Conservation (phyloP, 2,113 vertebrate genomes). For the Corythoichthys intestinalis region DNA sequence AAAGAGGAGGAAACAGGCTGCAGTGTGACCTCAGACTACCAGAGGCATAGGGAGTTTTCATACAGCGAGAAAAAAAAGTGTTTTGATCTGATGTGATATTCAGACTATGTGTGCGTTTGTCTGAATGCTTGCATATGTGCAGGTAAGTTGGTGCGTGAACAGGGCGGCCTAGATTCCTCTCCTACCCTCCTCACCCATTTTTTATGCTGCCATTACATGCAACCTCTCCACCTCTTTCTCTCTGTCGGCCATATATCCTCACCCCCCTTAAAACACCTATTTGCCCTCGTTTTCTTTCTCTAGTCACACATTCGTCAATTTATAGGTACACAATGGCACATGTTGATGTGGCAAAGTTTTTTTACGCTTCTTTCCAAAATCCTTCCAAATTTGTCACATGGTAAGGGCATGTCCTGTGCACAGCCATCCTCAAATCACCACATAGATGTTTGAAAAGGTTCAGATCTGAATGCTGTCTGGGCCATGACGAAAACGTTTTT, state of each 20-base stretch:
- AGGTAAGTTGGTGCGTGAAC: constrained; percentile 51
- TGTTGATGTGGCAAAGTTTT: not conserved
- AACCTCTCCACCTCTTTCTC: constrained; percentile 25
- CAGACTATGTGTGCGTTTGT: constrained; percentile 30
- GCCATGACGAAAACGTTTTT: not conserved
- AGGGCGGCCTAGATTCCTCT: constrained; percentile 35
- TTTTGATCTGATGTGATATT: constrained; percentile 46
- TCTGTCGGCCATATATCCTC: constrained; percentile 16
- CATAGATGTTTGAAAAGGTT: not conserved
- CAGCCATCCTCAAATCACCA: not conserved
- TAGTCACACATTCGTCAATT: not conserved
- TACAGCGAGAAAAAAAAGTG: constrained; percentile 28
- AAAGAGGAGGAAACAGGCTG: constrained; percentile 12
- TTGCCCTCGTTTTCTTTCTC: constrained; percentile 8
- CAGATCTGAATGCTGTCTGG: not conserved
- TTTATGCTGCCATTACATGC: constrained; percentile 44
- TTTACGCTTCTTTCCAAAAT: not conserved
- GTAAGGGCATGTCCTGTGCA: not conserved
- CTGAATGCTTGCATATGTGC: not conserved
- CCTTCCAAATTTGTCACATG: not conserved
- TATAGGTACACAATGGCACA: not conserved
- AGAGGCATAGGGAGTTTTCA: constrained; percentile 31
- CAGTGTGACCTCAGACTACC: constrained; percentile 31
- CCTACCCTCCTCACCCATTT: constrained; percentile 37
- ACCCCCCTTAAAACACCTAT: not conserved